Evolutionary conservation across 2,797 vertebrate genomes (phyloP), one percentile per base, ranked within the genome.

Genomic region (Eupleurogrammus muticus): DNA sequence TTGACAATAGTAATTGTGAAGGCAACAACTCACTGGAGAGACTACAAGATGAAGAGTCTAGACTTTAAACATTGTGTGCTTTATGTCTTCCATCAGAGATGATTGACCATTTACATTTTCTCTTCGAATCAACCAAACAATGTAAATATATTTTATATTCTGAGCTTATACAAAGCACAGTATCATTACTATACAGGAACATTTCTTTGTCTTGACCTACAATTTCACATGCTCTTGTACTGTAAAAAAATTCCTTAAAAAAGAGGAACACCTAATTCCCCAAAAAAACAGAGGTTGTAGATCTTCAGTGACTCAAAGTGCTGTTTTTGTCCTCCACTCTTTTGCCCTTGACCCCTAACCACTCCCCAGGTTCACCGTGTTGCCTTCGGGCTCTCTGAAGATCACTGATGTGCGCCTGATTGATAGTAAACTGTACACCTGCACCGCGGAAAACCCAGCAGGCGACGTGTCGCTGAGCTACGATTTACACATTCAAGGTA

Each of bases 341-440:
- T 82, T 79, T 80, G 61, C 55, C 60, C 79, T 84, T 90, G 79
- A 80, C 73, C 80, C 83, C 80, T 59, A 47, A 70, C 70, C 66
- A 32, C 71, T 81, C 70, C 49, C 16, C 84, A 98, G 97, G 89
- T 91, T 95, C 80, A 92, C 86, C 0, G 62, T 97, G 70, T 93
- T 98, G 58, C 93, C 94, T 0, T 96, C 93, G 0, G 96, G 97
- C 68, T 96, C 96, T 56, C 94, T 99, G 73, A 93, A 34, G 68
- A 94, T 99, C 91, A 83, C 87, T 0, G 83, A 96, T 79, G 90
- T 93, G 59, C 94, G 89, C 73, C 91, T 93, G 71, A 90, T 78
- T 9, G 97, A 98, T 85, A 92, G 85, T 0, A 96, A 96, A 79
- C 88, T 92, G 13, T 99, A 98, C 61, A 94, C 92, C 82, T 99